phyloP scores from a whole-genome alignment of 2,113 vertebrate species.

The Oryzias curvinotus region DNA sequence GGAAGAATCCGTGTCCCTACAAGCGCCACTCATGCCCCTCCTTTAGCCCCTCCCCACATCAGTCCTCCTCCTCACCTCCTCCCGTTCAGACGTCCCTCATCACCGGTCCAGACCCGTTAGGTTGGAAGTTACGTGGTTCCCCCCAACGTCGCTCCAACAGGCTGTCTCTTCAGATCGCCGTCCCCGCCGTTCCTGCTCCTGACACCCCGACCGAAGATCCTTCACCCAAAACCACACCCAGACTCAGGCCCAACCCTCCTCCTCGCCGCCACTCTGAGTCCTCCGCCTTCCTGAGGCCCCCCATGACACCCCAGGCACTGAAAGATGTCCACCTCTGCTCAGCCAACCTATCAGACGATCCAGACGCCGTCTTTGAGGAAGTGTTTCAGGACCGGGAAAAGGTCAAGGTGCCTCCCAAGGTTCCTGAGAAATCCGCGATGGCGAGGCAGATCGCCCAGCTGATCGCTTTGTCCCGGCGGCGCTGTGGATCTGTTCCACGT shows the following conservation, averaged over 20 bases:
- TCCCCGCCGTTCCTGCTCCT: conserved; percentile 13
- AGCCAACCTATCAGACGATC: neutral
- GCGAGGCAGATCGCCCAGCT: conserved; percentile 37
- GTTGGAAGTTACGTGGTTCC: conserved; percentile 72
- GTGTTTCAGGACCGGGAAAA: neutral
- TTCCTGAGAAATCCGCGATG: conserved; percentile 42
- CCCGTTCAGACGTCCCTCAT: conserved; percentile 77
- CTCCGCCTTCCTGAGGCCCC: conserved; percentile 23
- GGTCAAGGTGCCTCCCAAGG: conserved; percentile 40
- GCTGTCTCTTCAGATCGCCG: conserved; percentile 60
- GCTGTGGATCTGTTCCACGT: neutral
- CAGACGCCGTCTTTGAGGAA: conserved; percentile 24
- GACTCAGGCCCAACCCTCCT: conserved; percentile 6
- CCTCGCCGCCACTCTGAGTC: conserved; percentile 55
- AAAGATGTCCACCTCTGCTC: neutral
- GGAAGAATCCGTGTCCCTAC: conserved; percentile 65
- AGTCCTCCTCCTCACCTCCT: conserved; percentile 81
- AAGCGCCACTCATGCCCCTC: conserved; percentile 86
- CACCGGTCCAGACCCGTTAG: conserved; percentile 78
- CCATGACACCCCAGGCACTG: conserved; percentile 28
- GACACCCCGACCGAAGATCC: neutral
- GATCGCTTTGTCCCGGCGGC: conserved; percentile 20
- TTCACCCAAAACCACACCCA: neutral
- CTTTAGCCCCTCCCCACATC: conserved; percentile 66
- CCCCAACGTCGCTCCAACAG: conserved; percentile 6